phyloP scores from a whole-genome alignment of 2,888 invertebrate species.

The Anticlea derivata region DNA sequence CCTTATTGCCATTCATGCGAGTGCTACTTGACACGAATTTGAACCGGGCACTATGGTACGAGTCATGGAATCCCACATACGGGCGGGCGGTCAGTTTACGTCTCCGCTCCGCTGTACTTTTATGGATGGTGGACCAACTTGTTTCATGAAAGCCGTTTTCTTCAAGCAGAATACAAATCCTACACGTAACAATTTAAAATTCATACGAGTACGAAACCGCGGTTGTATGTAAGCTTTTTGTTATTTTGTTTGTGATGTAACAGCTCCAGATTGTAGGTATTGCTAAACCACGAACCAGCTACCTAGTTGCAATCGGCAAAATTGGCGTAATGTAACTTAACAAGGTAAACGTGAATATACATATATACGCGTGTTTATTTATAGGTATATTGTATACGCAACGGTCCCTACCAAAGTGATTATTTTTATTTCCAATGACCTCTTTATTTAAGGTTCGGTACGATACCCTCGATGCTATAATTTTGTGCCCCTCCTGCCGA shows the following conservation, averaged over 20 bases:
- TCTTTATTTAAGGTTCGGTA: no score
- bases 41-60: no score
- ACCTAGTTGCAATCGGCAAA: constrained; percentile 9
- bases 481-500: no score
- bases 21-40: no score
- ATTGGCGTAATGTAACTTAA: constrained; percentile 6
- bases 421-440: no score
- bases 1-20: no score
- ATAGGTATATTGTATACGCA: no score
- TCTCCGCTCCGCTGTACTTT: not conserved
- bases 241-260: constrained; percentile 8
- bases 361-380: no score
- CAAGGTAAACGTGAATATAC: constrained; percentile 13
- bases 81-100: no score
- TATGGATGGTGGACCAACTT: not conserved
- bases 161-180: constrained; percentile 1
- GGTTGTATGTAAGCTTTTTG: constrained; percentile 12
- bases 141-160: constrained; percentile 9
- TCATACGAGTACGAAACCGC: constrained; percentile 9
- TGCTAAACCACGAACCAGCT: constrained; percentile 7
- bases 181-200: constrained; percentile 16
- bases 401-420: no score
- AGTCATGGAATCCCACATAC: no score
- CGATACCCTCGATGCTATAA: no score
- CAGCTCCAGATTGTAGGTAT: constrained; percentile 19